Conservation (phyloP, 1,140 invertebrate genomes). For the Drosophila seguyi region DNA sequence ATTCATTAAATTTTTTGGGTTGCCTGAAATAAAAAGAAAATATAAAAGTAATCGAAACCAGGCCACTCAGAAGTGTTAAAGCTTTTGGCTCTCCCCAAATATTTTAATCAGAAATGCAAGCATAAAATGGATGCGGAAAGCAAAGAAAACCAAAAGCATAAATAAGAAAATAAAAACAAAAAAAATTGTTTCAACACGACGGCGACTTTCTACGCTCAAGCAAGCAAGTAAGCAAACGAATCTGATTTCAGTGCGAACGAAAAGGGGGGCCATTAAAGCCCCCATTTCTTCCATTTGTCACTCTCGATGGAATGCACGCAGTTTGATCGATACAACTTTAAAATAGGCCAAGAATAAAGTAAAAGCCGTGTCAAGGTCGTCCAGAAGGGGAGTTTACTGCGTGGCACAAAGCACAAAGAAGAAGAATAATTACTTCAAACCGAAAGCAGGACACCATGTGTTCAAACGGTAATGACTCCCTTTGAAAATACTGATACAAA, state of each 20-base stretch:
- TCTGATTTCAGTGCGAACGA: neutral
- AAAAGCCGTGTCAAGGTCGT: slow-evolving; percentile 25
- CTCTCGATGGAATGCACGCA: slow-evolving; percentile 42
- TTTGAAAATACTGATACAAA: neutral
- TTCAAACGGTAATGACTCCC: too few relatives aligned
- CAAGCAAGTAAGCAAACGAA: neutral
- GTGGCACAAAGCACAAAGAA: neutral
- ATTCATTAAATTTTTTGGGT: slow-evolving; percentile 4
- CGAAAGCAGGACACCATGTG: neutral
- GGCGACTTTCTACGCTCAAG: slow-evolving; percentile 21
- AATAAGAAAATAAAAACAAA: slow-evolving; percentile 4
- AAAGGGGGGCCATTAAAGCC: slow-evolving; percentile 16
- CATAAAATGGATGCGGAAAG: neutral
- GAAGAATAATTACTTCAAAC: neutral
- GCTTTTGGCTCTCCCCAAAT: slow-evolving; percentile 30
- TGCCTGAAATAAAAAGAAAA: slow-evolving; percentile 9
- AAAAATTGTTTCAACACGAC: slow-evolving; percentile 6
- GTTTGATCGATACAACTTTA: slow-evolving; percentile 63
- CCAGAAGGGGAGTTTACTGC: slow-evolving; percentile 21
- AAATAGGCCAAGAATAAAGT: slow-evolving; percentile 51
- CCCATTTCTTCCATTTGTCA: slow-evolving; percentile 34
- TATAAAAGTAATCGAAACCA: slow-evolving; percentile 34
- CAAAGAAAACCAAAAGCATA: slow-evolving; percentile 7
- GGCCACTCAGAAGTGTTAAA: slow-evolving; percentile 30
- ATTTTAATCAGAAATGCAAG: slow-evolving; percentile 44